Evolutionary conservation across 2,888 invertebrate genomes (phyloP).

Genomic region (Lasioglossum leucozonium): DNA sequence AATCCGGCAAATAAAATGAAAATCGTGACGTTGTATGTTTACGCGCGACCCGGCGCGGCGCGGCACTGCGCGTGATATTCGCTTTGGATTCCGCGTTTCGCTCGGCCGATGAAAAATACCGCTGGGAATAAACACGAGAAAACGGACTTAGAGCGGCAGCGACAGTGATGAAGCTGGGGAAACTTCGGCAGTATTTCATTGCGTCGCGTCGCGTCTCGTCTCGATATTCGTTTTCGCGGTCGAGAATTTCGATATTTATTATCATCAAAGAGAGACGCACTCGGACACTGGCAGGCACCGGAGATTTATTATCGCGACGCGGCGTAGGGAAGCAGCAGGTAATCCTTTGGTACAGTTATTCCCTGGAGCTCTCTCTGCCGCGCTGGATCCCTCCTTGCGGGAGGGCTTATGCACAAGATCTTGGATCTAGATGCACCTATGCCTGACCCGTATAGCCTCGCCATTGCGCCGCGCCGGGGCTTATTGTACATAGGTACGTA

Average conservation of each 20-base stretch:
- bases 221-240: constrained; percentile 18
- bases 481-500: constrained; percentile 32
- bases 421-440: constrained; percentile 6
- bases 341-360: constrained; percentile 11
- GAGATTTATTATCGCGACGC: constrained; percentile 10
- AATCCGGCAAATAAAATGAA: not conserved
- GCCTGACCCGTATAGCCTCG: not conserved
- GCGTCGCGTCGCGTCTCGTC: not conserved
- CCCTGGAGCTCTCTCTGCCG: constrained; percentile 2
- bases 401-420: constrained; percentile 4
- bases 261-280: not conserved
- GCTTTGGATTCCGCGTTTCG: not conserved
- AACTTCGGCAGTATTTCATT: constrained; percentile 15
- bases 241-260: constrained; percentile 28
- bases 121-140: not conserved
- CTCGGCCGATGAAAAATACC: not conserved
- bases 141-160: not conserved
- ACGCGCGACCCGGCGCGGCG: not conserved
- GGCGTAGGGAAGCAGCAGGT: not conserved
- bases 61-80: not conserved
- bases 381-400: not conserved
- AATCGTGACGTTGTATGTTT: not conserved
- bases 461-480: constrained; percentile 11
- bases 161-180: constrained; percentile 21
- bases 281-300: not conserved